Evolutionary conservation across 2,888 invertebrate species (phyloP), one percentile per base, ranked within the genome.

Genomic region (Tachystola acroxantha): DNA sequence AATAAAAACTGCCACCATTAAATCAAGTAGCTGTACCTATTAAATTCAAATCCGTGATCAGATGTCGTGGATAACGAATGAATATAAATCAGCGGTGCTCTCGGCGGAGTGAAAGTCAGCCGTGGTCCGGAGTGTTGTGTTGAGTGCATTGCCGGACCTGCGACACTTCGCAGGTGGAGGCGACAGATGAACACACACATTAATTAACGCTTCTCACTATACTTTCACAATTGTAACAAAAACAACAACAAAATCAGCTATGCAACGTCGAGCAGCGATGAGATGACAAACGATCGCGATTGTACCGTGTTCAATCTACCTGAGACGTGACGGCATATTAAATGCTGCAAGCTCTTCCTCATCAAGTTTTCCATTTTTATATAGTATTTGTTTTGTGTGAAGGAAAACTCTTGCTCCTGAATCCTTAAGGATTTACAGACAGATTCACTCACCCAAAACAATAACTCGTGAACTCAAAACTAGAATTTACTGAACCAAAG

Each of bases 81-180:
- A 69, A 70, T 70, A 71, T 65, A 69, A 73, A 77, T 72, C 64
- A 69, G 58, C 57, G 47, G 59, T 57, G 58, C 54, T 65, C 61
- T 63, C 59, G 54, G 46, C 52, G 46, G 59, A 78, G 82, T 77
- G 82, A 84, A 84, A 84, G 82, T 82, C 54, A 40, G 57, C 50
- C 52, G 53, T 63, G 57, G 64, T 67, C 16, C 16, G 3, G 16
- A 16, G 16, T 16, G 68, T 57, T 60, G n/a, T n/a, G n/a, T n/a
- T n/a, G n/a, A n/a, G n/a, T n/a, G n/a, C 53, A 13, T 34, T 22
- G 28, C 12, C 34, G 40, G 27, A 12, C 35, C 32, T 60, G 68
- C 64, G 68, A 74, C 68, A 70, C 56, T 63, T 61, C 50, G 54
- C 48, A 50, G 29, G 10, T 28, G 6, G 50, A 53, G 43, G 43